These are phyloP conservation scores for Burhinus oedicnemus DNA, from an alignment of 2,113 vertebrate genomes.

Conservation along the genomic window DNA sequence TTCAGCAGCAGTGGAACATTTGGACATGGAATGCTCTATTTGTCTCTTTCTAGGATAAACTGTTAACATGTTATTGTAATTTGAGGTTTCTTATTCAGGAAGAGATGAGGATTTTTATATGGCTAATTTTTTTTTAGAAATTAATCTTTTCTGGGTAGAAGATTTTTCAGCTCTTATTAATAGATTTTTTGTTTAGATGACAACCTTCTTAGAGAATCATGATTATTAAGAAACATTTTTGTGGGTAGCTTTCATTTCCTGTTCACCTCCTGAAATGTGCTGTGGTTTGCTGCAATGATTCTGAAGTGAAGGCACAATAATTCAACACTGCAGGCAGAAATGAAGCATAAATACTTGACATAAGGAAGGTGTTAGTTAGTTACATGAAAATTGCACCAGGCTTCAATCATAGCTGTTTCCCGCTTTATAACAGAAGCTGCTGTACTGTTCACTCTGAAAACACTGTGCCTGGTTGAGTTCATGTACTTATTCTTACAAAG, in stretches of 20 bases:
- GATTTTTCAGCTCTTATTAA: background rate
- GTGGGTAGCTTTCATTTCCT: conserved; percentile 22
- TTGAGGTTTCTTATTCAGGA: background rate
- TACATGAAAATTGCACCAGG: background rate
- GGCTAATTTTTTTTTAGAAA: background rate
- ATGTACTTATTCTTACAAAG: background rate
- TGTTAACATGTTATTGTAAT: background rate
- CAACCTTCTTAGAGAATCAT: background rate
- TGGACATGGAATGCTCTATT: background rate
- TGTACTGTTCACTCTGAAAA: background rate
- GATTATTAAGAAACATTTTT: conserved; percentile 20
- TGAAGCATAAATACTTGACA: background rate
- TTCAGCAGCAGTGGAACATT: background rate
- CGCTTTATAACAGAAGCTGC: background rate
- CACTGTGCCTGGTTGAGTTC: background rate
- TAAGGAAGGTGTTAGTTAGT: background rate
- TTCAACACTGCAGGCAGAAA: background rate
- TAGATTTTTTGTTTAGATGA: background rate
- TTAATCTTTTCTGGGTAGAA: background rate
- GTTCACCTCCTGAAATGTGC: background rate
- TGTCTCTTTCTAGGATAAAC: background rate
- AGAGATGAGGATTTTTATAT: background rate
- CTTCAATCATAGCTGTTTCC: background rate
- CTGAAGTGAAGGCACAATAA: background rate
- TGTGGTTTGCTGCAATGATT: background rate